phyloP scores from a whole-genome alignment of 92 coral and sea anemone genomes.

The Phenganax marumi region DNA sequence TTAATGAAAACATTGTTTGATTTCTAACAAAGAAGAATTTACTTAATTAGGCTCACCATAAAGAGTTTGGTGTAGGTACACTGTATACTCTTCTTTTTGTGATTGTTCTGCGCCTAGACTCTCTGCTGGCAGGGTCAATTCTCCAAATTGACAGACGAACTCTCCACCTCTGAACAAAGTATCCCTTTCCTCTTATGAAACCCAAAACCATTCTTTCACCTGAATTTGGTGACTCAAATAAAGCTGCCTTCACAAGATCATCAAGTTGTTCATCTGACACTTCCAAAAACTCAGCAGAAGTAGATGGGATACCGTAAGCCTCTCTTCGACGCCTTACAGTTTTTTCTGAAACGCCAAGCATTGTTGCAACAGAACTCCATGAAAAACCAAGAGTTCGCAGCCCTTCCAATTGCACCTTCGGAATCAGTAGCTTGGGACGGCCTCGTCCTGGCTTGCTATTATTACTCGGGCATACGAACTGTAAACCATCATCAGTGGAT shows the following conservation, averaged over 20 bases:
- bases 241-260: constrained; percentile 46
- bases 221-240: constrained; percentile 57
- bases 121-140: constrained; percentile 61
- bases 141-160: constrained; percentile 56
- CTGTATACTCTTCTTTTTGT: constrained; percentile 59
- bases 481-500: constrained; percentile 7
- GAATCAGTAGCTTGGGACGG: constrained; percentile 10
- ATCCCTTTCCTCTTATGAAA: constrained; percentile 60
- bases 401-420: constrained; percentile 24
- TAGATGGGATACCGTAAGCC: constrained; percentile 15
- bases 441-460: constrained; percentile 43
- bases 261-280: constrained; percentile 58
- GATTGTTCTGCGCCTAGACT: constrained; percentile 56
- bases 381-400: constrained; percentile 47
- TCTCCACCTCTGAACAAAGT: constrained; percentile 61
- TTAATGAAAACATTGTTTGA: constrained; percentile 1
- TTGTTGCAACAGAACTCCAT: constrained; percentile 37
- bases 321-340: constrained; percentile 40
- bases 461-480: constrained; percentile 43
- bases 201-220: constrained; percentile 69
- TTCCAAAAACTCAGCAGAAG: constrained; percentile 36
- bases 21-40: constrained; percentile 1
- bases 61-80: constrained; percentile 66
- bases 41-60: constrained; percentile 48
- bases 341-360: constrained; percentile 50